These are phyloP conservation scores for Microchrysa polita DNA, from an alignment of 2,888 invertebrate genomes.

Conservation along the genomic window DNA sequence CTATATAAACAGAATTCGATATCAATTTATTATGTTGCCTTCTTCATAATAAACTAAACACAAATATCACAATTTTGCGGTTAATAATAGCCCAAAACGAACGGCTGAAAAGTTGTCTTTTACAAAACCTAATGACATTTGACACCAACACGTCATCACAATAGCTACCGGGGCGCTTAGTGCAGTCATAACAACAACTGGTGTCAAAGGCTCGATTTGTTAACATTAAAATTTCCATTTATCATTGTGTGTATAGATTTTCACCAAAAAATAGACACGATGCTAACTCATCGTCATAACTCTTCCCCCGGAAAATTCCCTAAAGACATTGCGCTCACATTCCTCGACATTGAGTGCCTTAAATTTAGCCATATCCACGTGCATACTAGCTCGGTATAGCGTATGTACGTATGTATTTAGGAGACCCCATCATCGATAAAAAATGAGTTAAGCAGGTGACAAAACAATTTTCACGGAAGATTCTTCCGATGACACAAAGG, in stretches of 20 bases:
- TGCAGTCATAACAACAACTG: slow-evolving; percentile 46
- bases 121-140: slow-evolving; percentile 46
- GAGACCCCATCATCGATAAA: slow-evolving; percentile 46
- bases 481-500: slow-evolving; percentile 40
- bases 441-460: slow-evolving; percentile 50
- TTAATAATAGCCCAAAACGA: not conserved
- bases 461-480: slow-evolving; percentile 50
- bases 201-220: slow-evolving; percentile 47
- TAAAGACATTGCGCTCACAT: not conserved
- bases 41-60: not conserved
- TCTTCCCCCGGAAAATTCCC: slow-evolving; percentile 6
- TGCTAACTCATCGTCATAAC: slow-evolving; percentile 26
- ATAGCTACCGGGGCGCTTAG: slow-evolving; percentile 35
- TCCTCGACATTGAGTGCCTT: not conserved
- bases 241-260: slow-evolving; percentile 34
- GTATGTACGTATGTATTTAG: no score
- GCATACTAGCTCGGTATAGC: slow-evolving; percentile 9
- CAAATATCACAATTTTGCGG: not conserved
- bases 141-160: slow-evolving; percentile 47
- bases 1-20: not conserved
- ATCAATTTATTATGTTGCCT: slow-evolving; percentile 9
- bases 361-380: slow-evolving; percentile 1
- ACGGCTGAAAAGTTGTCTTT: slow-evolving; percentile 16
- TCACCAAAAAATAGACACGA: slow-evolving; percentile 8
- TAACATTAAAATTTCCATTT: slow-evolving; percentile 45